Percentiles rank a stretch among this genome's conserved stretches.
Evolutionary conservation across 2,797 vertebrate species (phyloP).

Genomic region (Stomatorhinus walkeri): DNA sequence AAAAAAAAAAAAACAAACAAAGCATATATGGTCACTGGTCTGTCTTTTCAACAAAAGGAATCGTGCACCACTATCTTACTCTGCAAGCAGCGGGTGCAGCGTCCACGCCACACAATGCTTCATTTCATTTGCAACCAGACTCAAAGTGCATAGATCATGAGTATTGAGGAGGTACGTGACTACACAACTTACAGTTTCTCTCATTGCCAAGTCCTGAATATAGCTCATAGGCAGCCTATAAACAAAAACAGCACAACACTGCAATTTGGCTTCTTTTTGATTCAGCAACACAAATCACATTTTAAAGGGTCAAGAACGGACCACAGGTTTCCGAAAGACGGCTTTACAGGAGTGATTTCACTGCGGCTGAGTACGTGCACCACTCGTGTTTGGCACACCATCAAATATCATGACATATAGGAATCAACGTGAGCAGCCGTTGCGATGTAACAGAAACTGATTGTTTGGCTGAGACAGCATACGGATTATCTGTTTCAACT

Average conservation of each 20-base stretch:
- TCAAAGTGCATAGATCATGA: slow-evolving; percentile 26
- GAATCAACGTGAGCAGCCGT: neutral
- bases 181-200: slow-evolving; percentile 40
- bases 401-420: neutral
- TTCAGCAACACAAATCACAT: slow-evolving; percentile 10
- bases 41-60: slow-evolving; percentile 37
- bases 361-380: neutral
- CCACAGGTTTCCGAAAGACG: neutral
- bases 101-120: slow-evolving; percentile 34
- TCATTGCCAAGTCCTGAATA: slow-evolving; percentile 36
- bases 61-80: slow-evolving; percentile 39
- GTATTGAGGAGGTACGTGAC: slow-evolving; percentile 36
- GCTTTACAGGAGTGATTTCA: neutral
- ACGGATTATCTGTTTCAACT: neutral
- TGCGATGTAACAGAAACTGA: slow-evolving; percentile 1
- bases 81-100: slow-evolving; percentile 36
- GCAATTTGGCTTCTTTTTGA: slow-evolving; percentile 26
- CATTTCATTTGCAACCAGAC: slow-evolving; percentile 29
- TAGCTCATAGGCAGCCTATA: slow-evolving; percentile 40
- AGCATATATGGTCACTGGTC: slow-evolving; percentile 37
- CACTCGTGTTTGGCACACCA: neutral
- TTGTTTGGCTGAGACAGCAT: slow-evolving; percentile 20
- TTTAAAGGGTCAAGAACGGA: neutral
- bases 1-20: slow-evolving; percentile 33
- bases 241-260: slow-evolving; percentile 44